Evolutionary conservation across 2,888 invertebrate genomes (phyloP).

Genomic region (Rhorus exstirpatorius): DNA sequence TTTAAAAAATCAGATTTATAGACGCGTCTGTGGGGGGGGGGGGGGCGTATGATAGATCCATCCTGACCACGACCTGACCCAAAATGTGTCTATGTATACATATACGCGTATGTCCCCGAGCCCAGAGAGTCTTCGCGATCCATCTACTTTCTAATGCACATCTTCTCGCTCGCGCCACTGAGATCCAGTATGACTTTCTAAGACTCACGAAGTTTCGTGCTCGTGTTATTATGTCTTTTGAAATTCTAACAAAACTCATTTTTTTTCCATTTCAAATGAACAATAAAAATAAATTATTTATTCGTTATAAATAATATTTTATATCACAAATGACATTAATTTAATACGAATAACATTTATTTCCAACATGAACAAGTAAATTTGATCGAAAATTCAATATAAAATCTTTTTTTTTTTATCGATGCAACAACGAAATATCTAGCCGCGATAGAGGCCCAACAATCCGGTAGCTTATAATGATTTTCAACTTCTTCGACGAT

Average conservation of each 20-base stretch:
- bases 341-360: too few relatives aligned
- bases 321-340: too few relatives aligned
- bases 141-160: slow-evolving; percentile 60
- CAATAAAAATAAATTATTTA: too few relatives aligned
- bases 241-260: too few relatives aligned
- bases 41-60: slow-evolving; percentile 1
- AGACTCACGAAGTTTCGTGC: slow-evolving; percentile 25
- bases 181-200: slow-evolving; percentile 55
- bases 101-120: slow-evolving; percentile 29
- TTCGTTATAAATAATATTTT: too few relatives aligned
- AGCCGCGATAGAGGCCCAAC: background rate
- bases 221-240: slow-evolving; percentile 16
- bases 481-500: slow-evolving; percentile 47
- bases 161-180: slow-evolving; percentile 28
- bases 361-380: too few relatives aligned
- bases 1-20: background rate
- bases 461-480: slow-evolving; percentile 44
- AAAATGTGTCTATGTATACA: background rate
- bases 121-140: slow-evolving; percentile 36
- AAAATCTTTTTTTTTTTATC: background rate
- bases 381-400: background rate
- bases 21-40: background rate
- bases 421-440: background rate
- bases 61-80: slow-evolving; percentile 49
- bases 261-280: too few relatives aligned